A percentile compares a stretch with the other conserved stretches of the same genome.
Conservation (phyloP, 2,797 vertebrate genomes). For the Enteromius anoplus region DNA sequence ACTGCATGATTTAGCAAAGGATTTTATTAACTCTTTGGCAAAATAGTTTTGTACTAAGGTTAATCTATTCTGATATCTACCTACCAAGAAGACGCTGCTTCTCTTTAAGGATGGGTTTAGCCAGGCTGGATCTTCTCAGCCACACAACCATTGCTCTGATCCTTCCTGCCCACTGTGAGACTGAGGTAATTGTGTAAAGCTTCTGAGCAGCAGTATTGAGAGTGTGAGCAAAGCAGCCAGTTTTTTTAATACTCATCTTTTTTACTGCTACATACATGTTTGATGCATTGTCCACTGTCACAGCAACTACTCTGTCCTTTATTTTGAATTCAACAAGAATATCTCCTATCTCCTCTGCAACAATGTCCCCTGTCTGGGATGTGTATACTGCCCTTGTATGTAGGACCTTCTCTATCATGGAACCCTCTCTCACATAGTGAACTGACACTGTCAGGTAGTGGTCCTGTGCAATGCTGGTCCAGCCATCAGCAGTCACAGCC, state of each 20-base stretch:
- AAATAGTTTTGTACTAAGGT: conserved; percentile 16
- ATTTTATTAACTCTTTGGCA: not conserved
- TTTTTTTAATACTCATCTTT: conserved; percentile 15
- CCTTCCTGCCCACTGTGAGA: not conserved
- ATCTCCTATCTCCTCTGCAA: conserved; percentile 29
- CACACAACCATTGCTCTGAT: not conserved
- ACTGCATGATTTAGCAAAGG: not conserved
- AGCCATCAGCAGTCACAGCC: conserved; percentile 32
- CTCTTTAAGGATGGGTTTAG: not conserved
- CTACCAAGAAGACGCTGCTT: conserved; percentile 5
- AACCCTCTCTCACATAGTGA: conserved; percentile 19
- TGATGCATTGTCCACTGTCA: conserved; percentile 7
- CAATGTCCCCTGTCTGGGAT: conserved; percentile 30
- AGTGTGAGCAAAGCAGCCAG: not conserved
- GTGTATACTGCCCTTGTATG: conserved; percentile 39
- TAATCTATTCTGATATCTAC: conserved; percentile 26
- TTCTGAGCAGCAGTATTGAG: not conserved
- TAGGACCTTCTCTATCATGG: conserved; percentile 11
- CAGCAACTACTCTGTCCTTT: conserved; percentile 8
- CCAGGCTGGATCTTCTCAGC: not conserved
- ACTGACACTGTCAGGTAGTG: conserved; percentile 20
- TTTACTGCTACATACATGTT: conserved; percentile 29
- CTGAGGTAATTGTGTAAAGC: not conserved
- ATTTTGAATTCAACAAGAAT: conserved; percentile 29
- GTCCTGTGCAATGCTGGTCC: conserved; percentile 32